Evolutionary conservation across 2,797 vertebrate species (phyloP).

Genomic region (Botia almorhae): DNA sequence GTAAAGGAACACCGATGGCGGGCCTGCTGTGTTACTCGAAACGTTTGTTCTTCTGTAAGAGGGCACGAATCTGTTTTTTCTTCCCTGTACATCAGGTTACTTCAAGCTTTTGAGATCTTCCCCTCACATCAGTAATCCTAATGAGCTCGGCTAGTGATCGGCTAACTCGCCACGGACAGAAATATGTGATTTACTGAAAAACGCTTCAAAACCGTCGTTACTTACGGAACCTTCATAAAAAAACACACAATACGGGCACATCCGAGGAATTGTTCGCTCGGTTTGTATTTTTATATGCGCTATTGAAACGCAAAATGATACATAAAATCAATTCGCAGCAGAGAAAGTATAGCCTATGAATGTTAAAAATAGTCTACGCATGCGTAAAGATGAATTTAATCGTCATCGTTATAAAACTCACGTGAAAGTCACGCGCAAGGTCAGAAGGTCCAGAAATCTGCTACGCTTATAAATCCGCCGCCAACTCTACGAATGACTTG

Average conservation of each 20-base stretch:
- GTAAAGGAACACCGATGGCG: background rate
- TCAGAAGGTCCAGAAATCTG: background rate
- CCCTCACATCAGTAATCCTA: background rate
- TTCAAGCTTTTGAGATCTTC: background rate
- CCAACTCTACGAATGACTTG: background rate
- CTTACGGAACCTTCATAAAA: background rate
- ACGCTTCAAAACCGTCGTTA: background rate
- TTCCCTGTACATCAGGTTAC: background rate
- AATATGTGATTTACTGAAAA: background rate
- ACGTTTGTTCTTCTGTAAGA: background rate
- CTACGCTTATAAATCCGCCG: background rate
- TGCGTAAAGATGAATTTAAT: background rate
- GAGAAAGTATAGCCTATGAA: background rate
- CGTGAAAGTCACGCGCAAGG: slow-evolving; percentile 18
- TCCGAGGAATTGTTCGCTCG: background rate
- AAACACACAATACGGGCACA: background rate
- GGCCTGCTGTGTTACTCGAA: background rate
- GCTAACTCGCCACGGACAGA: too few species aligned
- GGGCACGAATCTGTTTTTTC: background rate
- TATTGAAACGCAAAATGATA: background rate
- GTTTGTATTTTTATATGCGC: too few species aligned
- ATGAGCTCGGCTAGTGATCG: background rate
- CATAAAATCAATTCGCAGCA: background rate
- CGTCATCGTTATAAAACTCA: too few species aligned
- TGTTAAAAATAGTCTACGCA: background rate